Conservation (phyloP, 2,888 invertebrate genomes). For the Drosophila basisetae region DNA sequence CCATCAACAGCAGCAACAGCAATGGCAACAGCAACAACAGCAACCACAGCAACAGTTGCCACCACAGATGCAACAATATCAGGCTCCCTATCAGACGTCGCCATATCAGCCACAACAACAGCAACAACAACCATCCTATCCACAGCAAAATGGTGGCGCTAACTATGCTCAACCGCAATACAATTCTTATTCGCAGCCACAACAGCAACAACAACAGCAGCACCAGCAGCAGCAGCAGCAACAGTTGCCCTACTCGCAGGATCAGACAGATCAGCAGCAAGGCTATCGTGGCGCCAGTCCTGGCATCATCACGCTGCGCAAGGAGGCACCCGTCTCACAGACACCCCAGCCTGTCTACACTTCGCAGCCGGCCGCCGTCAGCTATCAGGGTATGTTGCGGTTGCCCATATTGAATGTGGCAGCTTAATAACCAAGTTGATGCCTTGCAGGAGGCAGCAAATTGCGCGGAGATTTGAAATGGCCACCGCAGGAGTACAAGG, state of each 20-base stretch:
- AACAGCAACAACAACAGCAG: slow-evolving; percentile 54
- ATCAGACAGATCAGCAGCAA: slow-evolving; percentile 78
- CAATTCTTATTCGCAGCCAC: slow-evolving; percentile 85
- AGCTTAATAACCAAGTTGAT: not conserved
- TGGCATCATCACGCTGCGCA: slow-evolving; percentile 87
- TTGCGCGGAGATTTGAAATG: slow-evolving; percentile 95
- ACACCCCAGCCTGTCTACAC: slow-evolving; percentile 90
- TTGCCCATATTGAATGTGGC: not conserved
- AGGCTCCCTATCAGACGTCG: slow-evolving; percentile 65
- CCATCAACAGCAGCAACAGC: slow-evolving; percentile 58
- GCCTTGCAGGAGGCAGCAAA: slow-evolving; percentile 89
- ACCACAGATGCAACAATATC: slow-evolving; percentile 60
- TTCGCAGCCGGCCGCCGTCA: slow-evolving; percentile 92
- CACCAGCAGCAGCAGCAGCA: slow-evolving; percentile 56
- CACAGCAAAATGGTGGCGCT: slow-evolving; percentile 80
- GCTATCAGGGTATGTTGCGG: slow-evolving; percentile 87
- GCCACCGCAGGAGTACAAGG: slow-evolving; percentile 92
- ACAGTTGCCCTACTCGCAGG: slow-evolving; percentile 71
- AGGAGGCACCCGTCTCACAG: slow-evolving; percentile 91
- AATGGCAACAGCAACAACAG: slow-evolving; percentile 57
- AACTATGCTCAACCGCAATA: slow-evolving; percentile 81
- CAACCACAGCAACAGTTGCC: slow-evolving; percentile 56
- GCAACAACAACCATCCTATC: slow-evolving; percentile 73
- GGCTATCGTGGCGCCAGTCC: slow-evolving; percentile 86
- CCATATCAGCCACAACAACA: slow-evolving; percentile 68